phyloP scores from a whole-genome alignment of 2,113 vertebrate genomes.

The Spermophilus dauricus region DNA sequence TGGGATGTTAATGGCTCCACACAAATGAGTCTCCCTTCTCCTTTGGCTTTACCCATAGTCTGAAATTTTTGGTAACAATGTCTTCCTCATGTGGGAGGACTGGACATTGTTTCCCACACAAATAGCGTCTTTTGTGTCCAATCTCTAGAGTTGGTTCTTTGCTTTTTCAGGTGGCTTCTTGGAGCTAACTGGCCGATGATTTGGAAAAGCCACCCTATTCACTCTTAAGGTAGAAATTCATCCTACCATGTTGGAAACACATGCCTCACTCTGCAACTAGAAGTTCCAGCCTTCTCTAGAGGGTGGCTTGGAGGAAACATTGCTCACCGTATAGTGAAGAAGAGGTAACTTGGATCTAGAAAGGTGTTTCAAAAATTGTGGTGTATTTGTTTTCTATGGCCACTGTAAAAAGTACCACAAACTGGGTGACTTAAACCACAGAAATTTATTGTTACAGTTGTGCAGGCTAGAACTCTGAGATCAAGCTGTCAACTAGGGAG shows the following conservation, averaged over 20 bases:
- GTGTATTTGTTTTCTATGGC: neutral
- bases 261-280: neutral
- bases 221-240: neutral
- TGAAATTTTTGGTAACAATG: neutral
- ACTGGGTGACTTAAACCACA: neutral
- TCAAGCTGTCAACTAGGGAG: neutral
- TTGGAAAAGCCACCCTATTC: neutral
- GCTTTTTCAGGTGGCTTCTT: neutral
- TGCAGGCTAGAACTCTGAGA: neutral
- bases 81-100: neutral
- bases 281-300: neutral
- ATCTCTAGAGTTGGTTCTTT: slow-evolving; percentile 17
- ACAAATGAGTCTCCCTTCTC: neutral
- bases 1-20: neutral
- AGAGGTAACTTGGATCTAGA: neutral
- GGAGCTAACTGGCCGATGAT: slow-evolving; percentile 7
- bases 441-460: neutral
- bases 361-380: neutral
- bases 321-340: neutral
- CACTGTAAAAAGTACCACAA: slow-evolving; percentile 28
- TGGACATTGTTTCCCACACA: neutral
- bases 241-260: neutral
- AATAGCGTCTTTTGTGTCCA: neutral
- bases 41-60: neutral
- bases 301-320: neutral